A percentile compares a stretch with the other conserved stretches of the same genome.
Evolutionary conservation across 2,888 invertebrate genomes (phyloP).

Genomic region (Operophtera brumata): DNA sequence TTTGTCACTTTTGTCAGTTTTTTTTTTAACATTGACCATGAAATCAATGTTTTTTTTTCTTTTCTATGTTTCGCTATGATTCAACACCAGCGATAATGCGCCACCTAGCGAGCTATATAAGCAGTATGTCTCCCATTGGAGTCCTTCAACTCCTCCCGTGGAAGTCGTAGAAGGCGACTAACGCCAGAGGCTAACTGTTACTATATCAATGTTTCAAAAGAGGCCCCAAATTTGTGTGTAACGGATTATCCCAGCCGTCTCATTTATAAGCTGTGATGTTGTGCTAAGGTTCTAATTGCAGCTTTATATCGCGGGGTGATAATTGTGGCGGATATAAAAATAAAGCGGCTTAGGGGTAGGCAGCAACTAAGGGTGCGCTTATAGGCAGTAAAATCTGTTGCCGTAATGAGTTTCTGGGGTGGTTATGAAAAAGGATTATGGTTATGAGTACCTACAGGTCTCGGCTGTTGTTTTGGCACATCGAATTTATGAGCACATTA

Average conservation of each 20-base stretch:
- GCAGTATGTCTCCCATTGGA: too few relatives aligned
- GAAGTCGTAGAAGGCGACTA: too few relatives aligned
- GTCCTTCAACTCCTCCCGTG: too few relatives aligned
- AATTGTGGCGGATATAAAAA: slow-evolving; percentile 22
- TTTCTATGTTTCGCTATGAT: too few relatives aligned
- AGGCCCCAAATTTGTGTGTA: too few relatives aligned
- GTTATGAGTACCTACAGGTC: neutral
- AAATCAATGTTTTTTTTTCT: too few relatives aligned
- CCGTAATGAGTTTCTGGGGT: slow-evolving; percentile 12
- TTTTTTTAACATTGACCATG: too few relatives aligned
- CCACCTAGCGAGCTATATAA: too few relatives aligned
- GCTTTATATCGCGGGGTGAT: slow-evolving; percentile 24
- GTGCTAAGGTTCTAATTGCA: slow-evolving; percentile 27
- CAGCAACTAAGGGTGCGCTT: slow-evolving; percentile 2
- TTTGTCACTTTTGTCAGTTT: too few relatives aligned
- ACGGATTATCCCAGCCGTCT: neutral
- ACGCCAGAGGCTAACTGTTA: too few relatives aligned
- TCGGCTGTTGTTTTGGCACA: neutral
- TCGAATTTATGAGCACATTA: neutral
- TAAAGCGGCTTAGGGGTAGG: slow-evolving; percentile 6
- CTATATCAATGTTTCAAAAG: too few relatives aligned
- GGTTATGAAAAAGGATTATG: slow-evolving; percentile 10
- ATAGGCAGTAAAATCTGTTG: slow-evolving; percentile 13
- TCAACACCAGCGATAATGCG: too few relatives aligned
- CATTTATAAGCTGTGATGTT: neutral